Base-by-base conservation (phyloP, 1,140 invertebrate genomes). In the Protaetia brevitarsis region DNA sequence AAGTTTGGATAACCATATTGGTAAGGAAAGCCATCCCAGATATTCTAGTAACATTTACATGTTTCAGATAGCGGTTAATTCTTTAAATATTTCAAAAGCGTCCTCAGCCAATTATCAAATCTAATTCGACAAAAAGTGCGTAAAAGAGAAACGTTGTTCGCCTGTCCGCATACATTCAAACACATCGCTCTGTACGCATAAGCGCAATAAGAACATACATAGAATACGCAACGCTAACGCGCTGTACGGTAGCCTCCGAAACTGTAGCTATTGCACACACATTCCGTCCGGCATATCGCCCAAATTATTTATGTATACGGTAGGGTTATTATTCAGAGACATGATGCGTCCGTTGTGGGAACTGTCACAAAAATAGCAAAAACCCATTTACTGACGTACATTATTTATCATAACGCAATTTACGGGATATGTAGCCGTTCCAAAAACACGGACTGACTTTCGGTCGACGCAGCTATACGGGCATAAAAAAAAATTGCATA, bases 311-410 rank as follows among this genome's bases (percentile, higher is more conserved):
- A 51, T 51, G 41, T 51, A 51, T 23, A 51, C 41, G 41, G 41
- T 51, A 31, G 57, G 57, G 57, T 59, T 59, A 59, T 59, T 59
- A 59, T 59, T 59, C 57, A 59, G 57, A 28, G 57, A 59, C 57
- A 59, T 59, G 57, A 59, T 59, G 57, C 29, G 57, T 59, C 57
- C 57, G 57, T 31, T 59, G 57, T 65, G 64, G 64, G 29, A 58
- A 57, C 64, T 65, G 64, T 65, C 64, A 29, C 41, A 57, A 65
- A 65, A 65, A 65, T 65, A 65, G 64, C 57, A 59, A 65, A 45
- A 65, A 65, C 64, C 64, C 64, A 57, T 65, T 65, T 56, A 65
- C 64, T 59, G 64, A 58, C 51, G 37, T 65, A 29, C 64, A 65
- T 65, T 65, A 65, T 65, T 65, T 65, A 65, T 59, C 57, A 59